Percentiles rank a stretch among this genome's conserved stretches.
phyloP scores from a whole-genome alignment of 2,888 invertebrate species.

The Coelinius sp. region DNA sequence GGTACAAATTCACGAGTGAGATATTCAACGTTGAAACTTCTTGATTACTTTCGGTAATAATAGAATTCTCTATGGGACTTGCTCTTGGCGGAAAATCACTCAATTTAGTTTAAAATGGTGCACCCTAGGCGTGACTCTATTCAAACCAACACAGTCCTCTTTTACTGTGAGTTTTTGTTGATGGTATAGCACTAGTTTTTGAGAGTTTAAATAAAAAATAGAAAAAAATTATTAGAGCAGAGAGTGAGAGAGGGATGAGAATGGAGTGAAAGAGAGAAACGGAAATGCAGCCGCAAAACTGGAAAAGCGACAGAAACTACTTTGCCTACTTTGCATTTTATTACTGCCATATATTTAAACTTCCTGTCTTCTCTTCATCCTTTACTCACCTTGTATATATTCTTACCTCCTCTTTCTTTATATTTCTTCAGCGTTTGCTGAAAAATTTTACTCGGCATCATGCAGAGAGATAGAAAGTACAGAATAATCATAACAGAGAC shows the following conservation, averaged over 20 bases:
- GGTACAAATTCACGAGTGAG: background rate
- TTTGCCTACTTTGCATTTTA: conserved; percentile 54
- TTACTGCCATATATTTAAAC: conserved; percentile 50
- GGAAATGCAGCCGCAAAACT: conserved; percentile 38
- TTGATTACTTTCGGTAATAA: conserved; percentile 28
- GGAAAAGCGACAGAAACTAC: conserved; percentile 40
- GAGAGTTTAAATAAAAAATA: conserved; percentile 10
- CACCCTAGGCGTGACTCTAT: background rate
- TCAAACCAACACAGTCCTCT: background rate
- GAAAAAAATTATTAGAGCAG: conserved; percentile 15
- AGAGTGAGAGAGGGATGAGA: conserved; percentile 31
- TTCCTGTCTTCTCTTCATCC: conserved; percentile 45
- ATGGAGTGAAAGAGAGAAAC: conserved; percentile 33
- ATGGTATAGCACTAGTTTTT: background rate
- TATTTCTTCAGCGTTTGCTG: background rate
- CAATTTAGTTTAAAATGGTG: conserved; percentile 5
- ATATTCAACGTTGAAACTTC: conserved; percentile 19
- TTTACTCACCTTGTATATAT: conserved; percentile 1
- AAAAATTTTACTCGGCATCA: conserved; percentile 3
- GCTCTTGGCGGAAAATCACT: conserved; percentile 14
- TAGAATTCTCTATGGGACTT: conserved; percentile 14
- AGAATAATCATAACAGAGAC: background rate
- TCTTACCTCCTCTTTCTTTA: conserved; percentile 8
- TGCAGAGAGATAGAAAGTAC: conserved; percentile 7
- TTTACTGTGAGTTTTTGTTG: background rate